Evolutionary conservation across 2,888 invertebrate species (phyloP).

Genomic region (Xanthorhoe designata): DNA sequence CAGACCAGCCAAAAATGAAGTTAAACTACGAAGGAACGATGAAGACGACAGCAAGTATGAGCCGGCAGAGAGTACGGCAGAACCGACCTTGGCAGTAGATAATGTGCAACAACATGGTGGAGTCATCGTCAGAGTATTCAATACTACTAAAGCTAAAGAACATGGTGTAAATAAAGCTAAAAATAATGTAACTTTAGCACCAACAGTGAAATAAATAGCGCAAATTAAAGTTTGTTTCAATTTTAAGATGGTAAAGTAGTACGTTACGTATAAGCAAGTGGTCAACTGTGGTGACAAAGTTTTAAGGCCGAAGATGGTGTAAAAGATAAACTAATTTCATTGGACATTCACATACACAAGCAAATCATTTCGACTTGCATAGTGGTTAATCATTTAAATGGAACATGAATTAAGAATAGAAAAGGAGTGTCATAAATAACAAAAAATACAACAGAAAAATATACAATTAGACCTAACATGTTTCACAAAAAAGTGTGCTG

Average conservation of each 20-base stretch:
- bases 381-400: no score
- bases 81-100: slow-evolving; percentile 36
- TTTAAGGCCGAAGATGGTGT: no score
- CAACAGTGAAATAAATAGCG: slow-evolving; percentile 14
- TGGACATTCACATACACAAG: no score
- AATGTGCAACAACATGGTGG: slow-evolving; percentile 51
- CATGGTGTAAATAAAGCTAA: slow-evolving; percentile 7
- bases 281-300: neutral
- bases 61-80: slow-evolving; percentile 1
- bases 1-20: slow-evolving; percentile 65
- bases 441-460: no score
- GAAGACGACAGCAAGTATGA: slow-evolving; percentile 38
- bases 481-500: no score
- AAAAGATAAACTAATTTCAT: no score
- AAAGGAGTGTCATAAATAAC: no score
- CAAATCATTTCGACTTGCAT: no score
- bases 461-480: no score
- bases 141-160: slow-evolving; percentile 24
- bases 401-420: no score
- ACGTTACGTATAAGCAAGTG: no score
- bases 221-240: neutral
- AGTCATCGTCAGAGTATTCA: slow-evolving; percentile 50
- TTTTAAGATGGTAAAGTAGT: neutral
- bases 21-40: slow-evolving; percentile 49
- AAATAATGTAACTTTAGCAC: slow-evolving; percentile 5